Conservation (phyloP, 2,888 invertebrate species). For the Sesia apiformis region DNA sequence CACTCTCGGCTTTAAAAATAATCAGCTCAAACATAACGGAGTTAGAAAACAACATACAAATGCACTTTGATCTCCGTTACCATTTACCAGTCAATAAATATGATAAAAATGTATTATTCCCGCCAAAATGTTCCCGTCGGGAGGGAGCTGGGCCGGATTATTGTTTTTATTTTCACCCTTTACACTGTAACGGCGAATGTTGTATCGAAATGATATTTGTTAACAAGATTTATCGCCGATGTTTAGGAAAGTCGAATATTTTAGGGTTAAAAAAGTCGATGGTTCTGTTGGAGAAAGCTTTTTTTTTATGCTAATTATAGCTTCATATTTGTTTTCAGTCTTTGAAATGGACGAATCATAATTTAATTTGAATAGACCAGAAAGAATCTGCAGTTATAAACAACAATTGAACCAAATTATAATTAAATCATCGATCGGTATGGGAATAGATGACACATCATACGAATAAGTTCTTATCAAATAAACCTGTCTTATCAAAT, state of each 20-base stretch:
- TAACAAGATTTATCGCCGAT: conserved; percentile 51
- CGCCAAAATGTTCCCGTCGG: conserved; percentile 59
- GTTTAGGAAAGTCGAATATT: conserved; percentile 10
- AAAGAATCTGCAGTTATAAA: no score
- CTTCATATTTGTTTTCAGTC: no score
- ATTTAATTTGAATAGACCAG: no score
- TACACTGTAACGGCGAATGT: conserved; percentile 40
- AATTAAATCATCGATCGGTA: no score
- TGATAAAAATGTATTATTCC: conserved; percentile 71
- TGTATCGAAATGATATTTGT: conserved; percentile 56
- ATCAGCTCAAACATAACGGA: conserved; percentile 10
- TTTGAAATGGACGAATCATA: no score
- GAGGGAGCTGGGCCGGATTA: conserved; percentile 40
- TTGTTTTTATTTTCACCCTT: conserved; percentile 70
- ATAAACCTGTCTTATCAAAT: no score
- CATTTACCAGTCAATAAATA: conserved; percentile 73
- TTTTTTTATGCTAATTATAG: no score
- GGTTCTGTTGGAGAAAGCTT: no score
- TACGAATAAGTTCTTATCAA: no score
- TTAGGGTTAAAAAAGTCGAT: not conserved
- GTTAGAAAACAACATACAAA: conserved; percentile 51
- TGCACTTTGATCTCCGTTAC: conserved; percentile 51
- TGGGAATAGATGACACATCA: no score
- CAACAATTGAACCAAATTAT: no score
- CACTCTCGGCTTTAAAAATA: conserved; percentile 5